A percentile compares a stretch with the other conserved stretches of the same genome.
Conservation (phyloP, 2,113 vertebrate genomes). For the Isurus oxyrinchus region DNA sequence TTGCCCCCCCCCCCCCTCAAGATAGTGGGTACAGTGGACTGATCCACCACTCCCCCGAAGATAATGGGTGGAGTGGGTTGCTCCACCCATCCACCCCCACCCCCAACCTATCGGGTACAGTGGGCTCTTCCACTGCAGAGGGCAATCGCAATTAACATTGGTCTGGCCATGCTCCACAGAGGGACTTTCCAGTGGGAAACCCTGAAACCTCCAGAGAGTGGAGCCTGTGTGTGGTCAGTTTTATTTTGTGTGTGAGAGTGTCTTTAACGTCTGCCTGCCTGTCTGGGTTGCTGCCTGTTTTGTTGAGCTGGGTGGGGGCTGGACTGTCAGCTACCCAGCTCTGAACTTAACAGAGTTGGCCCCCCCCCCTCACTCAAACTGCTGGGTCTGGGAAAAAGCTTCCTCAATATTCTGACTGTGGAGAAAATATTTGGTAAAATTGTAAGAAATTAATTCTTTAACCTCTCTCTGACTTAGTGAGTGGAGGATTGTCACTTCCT, state of each 20-base stretch:
- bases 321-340: not conserved
- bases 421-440: not conserved
- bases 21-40: no score
- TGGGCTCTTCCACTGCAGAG: not conserved
- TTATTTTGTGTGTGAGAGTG: not conserved
- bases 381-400: not conserved
- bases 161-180: not conserved
- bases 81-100: no score
- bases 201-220: not conserved
- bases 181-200: no score
- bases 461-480: not conserved
- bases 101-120: not conserved
- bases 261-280: no score
- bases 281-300: not conserved
- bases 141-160: not conserved
- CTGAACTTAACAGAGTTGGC: not conserved
- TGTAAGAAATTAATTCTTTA: not conserved
- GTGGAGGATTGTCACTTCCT: not conserved
- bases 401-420: not conserved
- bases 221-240: not conserved
- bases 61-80: no score
- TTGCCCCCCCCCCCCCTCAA: no score
- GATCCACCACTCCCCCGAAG: no score
- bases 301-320: not conserved
- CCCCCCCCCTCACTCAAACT: not conserved